phyloP scores from a whole-genome alignment of 1,140 invertebrate genomes.

The Micrasema longulum region DNA sequence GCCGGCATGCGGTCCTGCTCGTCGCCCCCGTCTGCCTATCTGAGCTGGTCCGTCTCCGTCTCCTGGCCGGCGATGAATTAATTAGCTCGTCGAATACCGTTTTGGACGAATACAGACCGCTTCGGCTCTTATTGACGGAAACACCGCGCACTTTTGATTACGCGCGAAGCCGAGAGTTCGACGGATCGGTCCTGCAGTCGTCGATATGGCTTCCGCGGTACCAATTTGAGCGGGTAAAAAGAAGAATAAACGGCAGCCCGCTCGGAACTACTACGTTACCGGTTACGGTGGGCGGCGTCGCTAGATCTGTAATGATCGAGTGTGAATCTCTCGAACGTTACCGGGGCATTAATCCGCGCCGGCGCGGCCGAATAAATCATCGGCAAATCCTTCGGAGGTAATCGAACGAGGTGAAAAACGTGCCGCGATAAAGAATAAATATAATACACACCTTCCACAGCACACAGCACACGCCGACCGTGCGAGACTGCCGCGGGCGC shows the following conservation, averaged over 20 bases:
- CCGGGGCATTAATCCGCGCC: slow-evolving; percentile 9
- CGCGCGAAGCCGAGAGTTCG: no score
- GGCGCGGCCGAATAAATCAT: slow-evolving; percentile 11
- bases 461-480: not conserved
- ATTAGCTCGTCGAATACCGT: slow-evolving; percentile 27
- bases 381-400: slow-evolving; percentile 10
- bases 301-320: slow-evolving; percentile 7
- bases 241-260: not conserved
- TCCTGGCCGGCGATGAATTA: slow-evolving; percentile 19
- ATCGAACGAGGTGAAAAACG: slow-evolving; percentile 12
- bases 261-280: not conserved
- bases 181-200: no score
- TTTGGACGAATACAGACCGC: slow-evolving; percentile 5
- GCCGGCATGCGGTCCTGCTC: slow-evolving; percentile 22
- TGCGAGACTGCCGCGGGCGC: slow-evolving; percentile 28
- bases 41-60: slow-evolving; percentile 1
- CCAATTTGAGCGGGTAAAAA: no score
- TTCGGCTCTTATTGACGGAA: no score
- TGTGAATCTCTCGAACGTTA: slow-evolving; percentile 1
- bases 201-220: no score
- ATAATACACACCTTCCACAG: slow-evolving; percentile 16
- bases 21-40: not conserved
- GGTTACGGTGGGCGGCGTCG: not conserved
- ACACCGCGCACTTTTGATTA: no score
- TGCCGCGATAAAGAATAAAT: slow-evolving; percentile 28